phyloP scores from a whole-genome alignment of 2,113 vertebrate genomes.

The Parus major region DNA sequence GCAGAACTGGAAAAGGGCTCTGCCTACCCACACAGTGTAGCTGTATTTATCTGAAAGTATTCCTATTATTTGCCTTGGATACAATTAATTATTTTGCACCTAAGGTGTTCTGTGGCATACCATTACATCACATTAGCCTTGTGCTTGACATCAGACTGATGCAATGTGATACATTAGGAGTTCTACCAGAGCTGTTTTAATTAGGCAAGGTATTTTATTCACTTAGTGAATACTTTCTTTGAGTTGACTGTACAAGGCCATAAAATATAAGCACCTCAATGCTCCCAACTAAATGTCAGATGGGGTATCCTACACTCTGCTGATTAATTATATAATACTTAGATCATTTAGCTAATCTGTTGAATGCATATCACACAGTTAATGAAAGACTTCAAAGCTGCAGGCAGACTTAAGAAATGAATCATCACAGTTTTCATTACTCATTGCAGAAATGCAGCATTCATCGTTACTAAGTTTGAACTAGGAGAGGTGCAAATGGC shows the following conservation, averaged over 20 bases:
- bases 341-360: slow-evolving; percentile 18
- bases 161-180: neutral
- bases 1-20: slow-evolving; percentile 1
- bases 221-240: neutral
- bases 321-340: slow-evolving; percentile 24
- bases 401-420: neutral
- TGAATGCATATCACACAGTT: neutral
- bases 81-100: neutral
- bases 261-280: neutral
- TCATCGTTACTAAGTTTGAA: neutral
- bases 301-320: neutral
- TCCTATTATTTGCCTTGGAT: neutral
- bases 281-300: neutral
- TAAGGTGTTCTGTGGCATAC: neutral
- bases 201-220: neutral
- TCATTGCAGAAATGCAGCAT: neutral
- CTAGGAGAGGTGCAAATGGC: neutral
- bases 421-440: neutral
- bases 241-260: neutral
- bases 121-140: neutral
- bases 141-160: slow-evolving; percentile 10
- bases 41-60: neutral
- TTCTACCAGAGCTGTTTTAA: neutral
- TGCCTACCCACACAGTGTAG: neutral
- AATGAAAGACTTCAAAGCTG: slow-evolving; percentile 18